These are phyloP conservation scores for Nematopogon swammerdamellus DNA, from an alignment of 2,888 invertebrate genomes.

Conservation along the genomic window DNA sequence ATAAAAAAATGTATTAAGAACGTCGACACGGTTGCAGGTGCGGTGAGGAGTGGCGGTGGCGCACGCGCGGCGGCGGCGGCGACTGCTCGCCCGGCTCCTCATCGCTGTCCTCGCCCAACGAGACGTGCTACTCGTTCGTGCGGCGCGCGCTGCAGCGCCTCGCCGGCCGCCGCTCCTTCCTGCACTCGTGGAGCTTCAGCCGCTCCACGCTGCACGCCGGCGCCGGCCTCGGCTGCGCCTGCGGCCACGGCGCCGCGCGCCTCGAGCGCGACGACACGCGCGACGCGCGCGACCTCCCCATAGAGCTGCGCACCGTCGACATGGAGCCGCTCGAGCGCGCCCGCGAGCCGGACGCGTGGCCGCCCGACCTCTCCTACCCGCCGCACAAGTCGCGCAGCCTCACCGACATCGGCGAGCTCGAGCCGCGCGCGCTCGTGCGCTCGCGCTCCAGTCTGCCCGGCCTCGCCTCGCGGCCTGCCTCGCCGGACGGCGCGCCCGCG, in stretches of 20 bases:
- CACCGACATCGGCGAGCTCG: slow-evolving; percentile 76
- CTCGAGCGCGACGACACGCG: slow-evolving; percentile 60
- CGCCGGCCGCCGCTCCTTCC: slow-evolving; percentile 71
- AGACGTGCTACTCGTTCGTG: slow-evolving; percentile 92
- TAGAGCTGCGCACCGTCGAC: slow-evolving; percentile 75
- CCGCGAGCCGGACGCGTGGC: slow-evolving; percentile 43
- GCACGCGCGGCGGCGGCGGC: slow-evolving; percentile 21
- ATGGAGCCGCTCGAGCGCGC: slow-evolving; percentile 51
- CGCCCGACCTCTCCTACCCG: slow-evolving; percentile 18
- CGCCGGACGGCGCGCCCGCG: slow-evolving; percentile 22
- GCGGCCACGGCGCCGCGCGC: slow-evolving; percentile 75
- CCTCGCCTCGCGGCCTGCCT: slow-evolving; percentile 25
- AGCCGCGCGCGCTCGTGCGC: slow-evolving; percentile 67
- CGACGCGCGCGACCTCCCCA: slow-evolving; percentile 72
- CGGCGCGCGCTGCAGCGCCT: slow-evolving; percentile 82
- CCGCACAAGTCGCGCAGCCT: slow-evolving; percentile 80
- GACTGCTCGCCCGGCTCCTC: slow-evolving; percentile 75
- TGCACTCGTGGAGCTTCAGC: slow-evolving; percentile 70
- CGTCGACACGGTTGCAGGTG: not conserved
- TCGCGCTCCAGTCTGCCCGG: slow-evolving; percentile 76
- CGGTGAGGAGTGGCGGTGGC: not conserved
- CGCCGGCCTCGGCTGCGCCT: slow-evolving; percentile 30
- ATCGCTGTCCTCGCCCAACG: slow-evolving; percentile 86
- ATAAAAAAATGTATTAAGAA: too few relatives aligned
- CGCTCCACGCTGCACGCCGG: slow-evolving; percentile 13